Base-by-base conservation (phyloP, 2,797 vertebrate species). In the Cossypha polioptera region DNA sequence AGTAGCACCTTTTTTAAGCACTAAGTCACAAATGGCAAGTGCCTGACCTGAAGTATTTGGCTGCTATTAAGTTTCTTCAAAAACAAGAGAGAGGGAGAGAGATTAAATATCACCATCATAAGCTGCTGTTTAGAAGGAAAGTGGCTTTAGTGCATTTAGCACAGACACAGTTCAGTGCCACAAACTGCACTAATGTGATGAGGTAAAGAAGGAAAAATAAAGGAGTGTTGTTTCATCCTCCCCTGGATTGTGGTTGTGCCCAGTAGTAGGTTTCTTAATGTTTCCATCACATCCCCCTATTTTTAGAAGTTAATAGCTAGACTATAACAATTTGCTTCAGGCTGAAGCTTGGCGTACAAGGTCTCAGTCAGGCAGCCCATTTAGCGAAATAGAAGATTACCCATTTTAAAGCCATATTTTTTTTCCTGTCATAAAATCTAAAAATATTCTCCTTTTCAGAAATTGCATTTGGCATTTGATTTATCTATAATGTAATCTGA, bases 261-360 rank as follows among this genome's bases (percentile, higher is more conserved):
- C 80, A 94, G 65, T 90, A 92, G 95, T 88, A 31, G 88, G 71
- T 93, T 95, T 96, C 90, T 91, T 91, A 94, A 96, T 94, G 87
- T 95, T 97, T 97, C 96, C 91, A 94, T 97, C 96, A 96, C 89
- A 90, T 73, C 47, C 85, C 77, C 83, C 94, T 97, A 97, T 97
- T 97, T 98, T 97, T 97, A 97, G 97, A 96, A 97, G 95, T 95
- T 97, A 97, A 98, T 97, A 98, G 92, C 92, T 88, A 5, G 9
- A 90, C 94, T 97, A 89, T 96, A 97, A 96, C 92, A 97, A 97
- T 98, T 97, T 97, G 95, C 93, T 97, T 96, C 96, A 97, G 96
- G 97, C 95, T 97, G 94, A 96, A 96, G 72, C 86, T 95, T 92
- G 83, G 82, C 48, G 2, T 92, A 95, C 79, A 80, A 96, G 77